Base-by-base conservation (phyloP, 2,797 vertebrate species). In the Melopsittacus undulatus region DNA sequence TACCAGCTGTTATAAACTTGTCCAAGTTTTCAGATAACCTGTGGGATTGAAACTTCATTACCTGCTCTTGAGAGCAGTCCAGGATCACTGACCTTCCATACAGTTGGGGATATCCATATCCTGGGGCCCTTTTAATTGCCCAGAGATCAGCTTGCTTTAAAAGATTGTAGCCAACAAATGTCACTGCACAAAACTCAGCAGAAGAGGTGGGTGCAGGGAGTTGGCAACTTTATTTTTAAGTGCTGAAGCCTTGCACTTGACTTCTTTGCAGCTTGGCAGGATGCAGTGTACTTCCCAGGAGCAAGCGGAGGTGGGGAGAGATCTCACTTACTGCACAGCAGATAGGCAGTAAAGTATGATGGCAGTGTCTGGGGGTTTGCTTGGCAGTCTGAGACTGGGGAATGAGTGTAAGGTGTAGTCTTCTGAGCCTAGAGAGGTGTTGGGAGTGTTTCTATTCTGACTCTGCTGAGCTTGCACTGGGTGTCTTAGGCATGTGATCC, bases 201-300 rank as follows among this genome's bases (percentile, higher is more conserved):
- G 70, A 87, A 89, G 62, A 56, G 43, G 21, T 66, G 79, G 73
- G 22, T 82, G 45, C n/a, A 57, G 75, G 66, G 67, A 80, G 16
- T 56, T 87, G 36, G 59, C 51, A 90, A 72, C 70, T 92, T 87
- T 85, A 56, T 82, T 90, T 93, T 93, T 72, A 77, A 86, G 64
- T 69, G 45, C 59, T 81, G 66, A 88, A 94, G 81, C 45, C 68
- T 73, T 87, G 75, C 68, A n/a, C 34, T 89, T 84, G 54, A 89
- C 81, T 88, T 88, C 72, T 87, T 72, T 78, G 62, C 76, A 83
- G 48, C 52, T 89, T 85, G 66, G 48, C 45, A 83, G 88, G 88
- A 79, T 46, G 86, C 45, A 59, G 0, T 67, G 1, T n/a, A 14
- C 26, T 57, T 95, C 38, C 21, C n/a, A 38, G 42, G 67, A 92